Base-by-base conservation (phyloP, 2,888 invertebrate species). In the Epicampocera succincta region DNA sequence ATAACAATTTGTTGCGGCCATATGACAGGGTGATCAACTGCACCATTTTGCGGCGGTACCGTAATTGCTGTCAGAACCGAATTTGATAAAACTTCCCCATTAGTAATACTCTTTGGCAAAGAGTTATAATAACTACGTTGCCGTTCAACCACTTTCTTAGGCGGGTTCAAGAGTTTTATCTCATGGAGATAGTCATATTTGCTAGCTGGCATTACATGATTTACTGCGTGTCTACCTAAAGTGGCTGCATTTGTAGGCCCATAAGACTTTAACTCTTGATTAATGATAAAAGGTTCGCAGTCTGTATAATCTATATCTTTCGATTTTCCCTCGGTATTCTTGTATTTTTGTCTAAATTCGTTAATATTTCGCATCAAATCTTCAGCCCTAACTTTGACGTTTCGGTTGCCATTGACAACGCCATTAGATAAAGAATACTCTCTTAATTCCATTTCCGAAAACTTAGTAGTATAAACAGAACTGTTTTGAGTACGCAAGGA, bases 331-430 rank as follows among this genome's bases (percentile, higher is more conserved):
- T 92, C 92, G 33, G 92, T 92, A 86, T 93, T 93, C 87, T 93
- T 93, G 85, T 93, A 94, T 88, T 93, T 93, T 88, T 93, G 93
- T 84, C 93, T 92, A 86, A 94, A 93, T 87, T 94, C 94, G 84
- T 91, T 93, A 63, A 93, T 93, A 86, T 93, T 93, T 84, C 92
- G 92, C 88, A 93, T 92, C 82, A 93, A 92, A 86, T 94, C 91
- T 90, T 87, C 93, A 86, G 87, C 93, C 90, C 92, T 93, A 0
- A 87, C 85, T 65, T 87, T 84, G n/a, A 65, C 33, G 25, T 85
- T 85, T 2, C 87, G 87, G 25, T 86, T 83, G 2, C 61, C 74
- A 68, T 75, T 74, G 0, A 78, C 33, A n/a, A 60, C 56, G 13
- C 81, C 83, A 56, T 79, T 85, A 17, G 83, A 73, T 15, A 84